A percentile compares a stretch with the other conserved stretches of the same genome.
phyloP scores from a whole-genome alignment of 2,113 vertebrate species.

The Elachura formosa region DNA sequence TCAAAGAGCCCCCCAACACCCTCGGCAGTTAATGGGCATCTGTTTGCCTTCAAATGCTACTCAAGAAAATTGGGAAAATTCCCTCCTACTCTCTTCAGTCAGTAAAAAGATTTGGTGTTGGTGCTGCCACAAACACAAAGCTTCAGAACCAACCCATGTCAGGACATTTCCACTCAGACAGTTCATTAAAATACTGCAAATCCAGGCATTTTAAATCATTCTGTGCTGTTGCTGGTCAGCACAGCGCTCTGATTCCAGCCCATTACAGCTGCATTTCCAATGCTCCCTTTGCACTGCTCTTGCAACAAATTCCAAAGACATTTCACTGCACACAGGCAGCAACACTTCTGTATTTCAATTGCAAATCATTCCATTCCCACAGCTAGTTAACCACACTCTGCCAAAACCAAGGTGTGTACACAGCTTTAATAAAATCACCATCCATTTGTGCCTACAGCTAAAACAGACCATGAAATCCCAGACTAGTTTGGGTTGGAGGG shows the following conservation, averaged over 20 bases:
- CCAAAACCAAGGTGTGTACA: neutral
- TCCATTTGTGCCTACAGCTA: neutral
- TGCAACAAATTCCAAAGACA: neutral
- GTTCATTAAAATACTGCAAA: neutral
- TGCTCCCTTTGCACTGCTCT: neutral
- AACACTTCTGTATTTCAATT: neutral
- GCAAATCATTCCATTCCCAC: neutral
- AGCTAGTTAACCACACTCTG: neutral
- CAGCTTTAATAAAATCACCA: neutral
- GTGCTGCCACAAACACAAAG: neutral
- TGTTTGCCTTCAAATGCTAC: neutral
- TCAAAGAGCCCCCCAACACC: neutral
- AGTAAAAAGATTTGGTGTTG: neutral
- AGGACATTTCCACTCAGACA: neutral
- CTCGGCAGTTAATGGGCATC: fast-evolving
- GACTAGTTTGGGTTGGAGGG: fast-evolving
- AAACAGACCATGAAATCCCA: neutral
- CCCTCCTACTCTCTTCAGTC: neutral
- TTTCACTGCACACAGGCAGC: neutral
- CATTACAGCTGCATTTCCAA: neutral
- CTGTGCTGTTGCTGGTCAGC: neutral
- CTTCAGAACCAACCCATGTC: neutral
- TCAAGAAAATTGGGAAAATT: neutral
- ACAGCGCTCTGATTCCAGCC: neutral
- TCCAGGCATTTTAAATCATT: neutral